Conservation (phyloP, 2,888 invertebrate species). For the Pedicia rivosa region DNA sequence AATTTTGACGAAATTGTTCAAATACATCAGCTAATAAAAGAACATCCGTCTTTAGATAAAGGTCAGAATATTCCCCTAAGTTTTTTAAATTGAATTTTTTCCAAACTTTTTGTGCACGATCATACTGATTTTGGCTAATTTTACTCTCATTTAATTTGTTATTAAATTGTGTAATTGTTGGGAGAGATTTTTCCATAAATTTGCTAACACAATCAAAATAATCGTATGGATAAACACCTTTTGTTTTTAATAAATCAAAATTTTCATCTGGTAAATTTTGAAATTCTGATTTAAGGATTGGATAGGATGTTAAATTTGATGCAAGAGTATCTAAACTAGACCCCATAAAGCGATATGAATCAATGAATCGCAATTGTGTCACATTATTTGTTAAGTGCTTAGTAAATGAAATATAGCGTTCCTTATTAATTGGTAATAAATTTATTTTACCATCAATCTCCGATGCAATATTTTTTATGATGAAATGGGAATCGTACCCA, state of each 20-base stretch:
- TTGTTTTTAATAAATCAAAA: not conserved
- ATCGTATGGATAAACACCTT: not conserved
- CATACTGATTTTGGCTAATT: not conserved
- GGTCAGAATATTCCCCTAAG: not conserved
- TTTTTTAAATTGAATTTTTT: not conserved
- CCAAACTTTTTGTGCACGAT: constrained; percentile 1
- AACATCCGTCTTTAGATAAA: no score
- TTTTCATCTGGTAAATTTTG: not conserved
- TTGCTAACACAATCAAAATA: not conserved
- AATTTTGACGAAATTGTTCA: no score
- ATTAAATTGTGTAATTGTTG: not conserved
- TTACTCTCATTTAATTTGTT: not conserved
- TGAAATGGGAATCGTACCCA: constrained; percentile 10
- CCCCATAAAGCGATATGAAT: constrained; percentile 8
- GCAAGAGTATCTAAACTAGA: constrained; percentile 6
- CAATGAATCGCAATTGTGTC: constrained; percentile 7
- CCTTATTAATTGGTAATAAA: constrained; percentile 8
- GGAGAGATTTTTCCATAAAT: not conserved
- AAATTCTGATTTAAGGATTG: not conserved
- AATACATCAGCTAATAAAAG: no score
- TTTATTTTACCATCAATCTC: not conserved
- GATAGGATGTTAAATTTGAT: not conserved
- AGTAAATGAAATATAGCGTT: constrained; percentile 10
- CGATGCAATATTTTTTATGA: not conserved
- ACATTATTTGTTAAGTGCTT: constrained; percentile 6